A percentile compares a stretch with the other conserved stretches of the same genome.
phyloP scores from a whole-genome alignment of 2,113 vertebrate species.

The Halcyon malimbica region DNA sequence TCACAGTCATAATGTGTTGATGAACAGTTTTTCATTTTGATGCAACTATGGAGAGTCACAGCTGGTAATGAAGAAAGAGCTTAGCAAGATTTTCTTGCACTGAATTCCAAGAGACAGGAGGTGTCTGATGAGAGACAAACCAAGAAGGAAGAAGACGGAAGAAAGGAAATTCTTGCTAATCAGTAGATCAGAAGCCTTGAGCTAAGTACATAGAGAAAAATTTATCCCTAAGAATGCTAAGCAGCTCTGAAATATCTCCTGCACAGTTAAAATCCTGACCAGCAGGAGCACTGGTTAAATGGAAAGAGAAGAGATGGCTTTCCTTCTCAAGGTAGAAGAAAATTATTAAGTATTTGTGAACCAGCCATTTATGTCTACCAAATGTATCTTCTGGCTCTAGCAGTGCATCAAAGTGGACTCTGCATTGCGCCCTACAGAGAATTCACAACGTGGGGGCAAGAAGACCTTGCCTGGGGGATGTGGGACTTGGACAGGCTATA shows the following conservation, averaged over 20 bases:
- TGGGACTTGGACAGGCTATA: not conserved
- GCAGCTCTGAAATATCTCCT: not conserved
- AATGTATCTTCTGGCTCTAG: not conserved
- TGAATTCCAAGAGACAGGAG: not conserved
- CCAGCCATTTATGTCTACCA: not conserved
- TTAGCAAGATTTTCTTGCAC: not conserved
- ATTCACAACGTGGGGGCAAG: not conserved
- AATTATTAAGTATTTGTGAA: not conserved
- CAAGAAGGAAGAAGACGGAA: not conserved
- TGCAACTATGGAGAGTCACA: not conserved
- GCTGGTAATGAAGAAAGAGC: not conserved
- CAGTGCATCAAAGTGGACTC: not conserved
- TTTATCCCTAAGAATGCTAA: not conserved
- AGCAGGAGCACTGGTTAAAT: not conserved
- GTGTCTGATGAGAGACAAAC: not conserved
- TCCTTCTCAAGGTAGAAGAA: not conserved
- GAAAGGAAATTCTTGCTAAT: not conserved
- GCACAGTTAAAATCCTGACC: not conserved
- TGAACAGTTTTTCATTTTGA: constrained; percentile 33
- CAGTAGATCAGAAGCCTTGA: not conserved
- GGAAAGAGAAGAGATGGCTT: not conserved
- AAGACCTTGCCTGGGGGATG: not conserved
- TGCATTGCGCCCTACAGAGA: not conserved
- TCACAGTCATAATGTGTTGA: constrained; percentile 28
- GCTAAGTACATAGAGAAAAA: not conserved